phyloP scores from a whole-genome alignment of 2,888 invertebrate genomes.

The Pilophorus perplexus region DNA sequence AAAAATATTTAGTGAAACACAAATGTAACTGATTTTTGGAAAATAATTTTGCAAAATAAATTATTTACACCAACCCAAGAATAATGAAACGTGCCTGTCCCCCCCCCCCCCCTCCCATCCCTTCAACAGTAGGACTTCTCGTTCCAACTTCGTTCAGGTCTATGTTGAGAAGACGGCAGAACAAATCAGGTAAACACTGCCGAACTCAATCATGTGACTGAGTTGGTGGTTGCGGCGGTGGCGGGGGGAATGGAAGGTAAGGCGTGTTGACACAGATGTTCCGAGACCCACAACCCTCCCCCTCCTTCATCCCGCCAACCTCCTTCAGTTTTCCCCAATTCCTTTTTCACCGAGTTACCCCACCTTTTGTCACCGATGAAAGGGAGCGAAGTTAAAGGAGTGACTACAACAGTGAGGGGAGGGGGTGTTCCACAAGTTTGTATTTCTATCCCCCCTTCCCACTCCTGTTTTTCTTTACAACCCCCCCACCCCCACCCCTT shows the following conservation, averaged over 20 bases:
- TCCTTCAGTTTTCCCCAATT: not conserved
- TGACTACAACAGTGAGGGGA: not conserved
- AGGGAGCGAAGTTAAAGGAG: slow-evolving; percentile 32
- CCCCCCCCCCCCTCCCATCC: too few species aligned
- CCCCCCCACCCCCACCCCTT: slow-evolving; percentile 4
- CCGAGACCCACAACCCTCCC: slow-evolving; percentile 8
- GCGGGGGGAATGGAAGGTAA: slow-evolving; percentile 7
- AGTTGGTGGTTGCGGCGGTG: not conserved
- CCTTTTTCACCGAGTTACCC: slow-evolving; percentile 6
- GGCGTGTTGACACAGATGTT: slow-evolving; percentile 40
- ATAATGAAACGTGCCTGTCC: too few species aligned
- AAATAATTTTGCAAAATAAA: too few species aligned
- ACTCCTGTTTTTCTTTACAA: slow-evolving; percentile 26
- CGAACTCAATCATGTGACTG: slow-evolving; percentile 35
- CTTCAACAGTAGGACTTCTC: too few species aligned
- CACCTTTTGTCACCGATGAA: slow-evolving; percentile 40
- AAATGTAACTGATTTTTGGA: too few species aligned
- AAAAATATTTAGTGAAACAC: too few species aligned
- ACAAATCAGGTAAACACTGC: slow-evolving; percentile 39
- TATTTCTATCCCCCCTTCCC: slow-evolving; percentile 16
- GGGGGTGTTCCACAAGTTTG: slow-evolving; percentile 33
- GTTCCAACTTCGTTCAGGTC: too few species aligned
- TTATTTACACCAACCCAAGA: too few species aligned
- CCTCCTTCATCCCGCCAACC: slow-evolving; percentile 1
- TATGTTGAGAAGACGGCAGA: too few species aligned